phyloP scores from a whole-genome alignment of 2,797 vertebrate species.

The Philypnodon macrostomus region DNA sequence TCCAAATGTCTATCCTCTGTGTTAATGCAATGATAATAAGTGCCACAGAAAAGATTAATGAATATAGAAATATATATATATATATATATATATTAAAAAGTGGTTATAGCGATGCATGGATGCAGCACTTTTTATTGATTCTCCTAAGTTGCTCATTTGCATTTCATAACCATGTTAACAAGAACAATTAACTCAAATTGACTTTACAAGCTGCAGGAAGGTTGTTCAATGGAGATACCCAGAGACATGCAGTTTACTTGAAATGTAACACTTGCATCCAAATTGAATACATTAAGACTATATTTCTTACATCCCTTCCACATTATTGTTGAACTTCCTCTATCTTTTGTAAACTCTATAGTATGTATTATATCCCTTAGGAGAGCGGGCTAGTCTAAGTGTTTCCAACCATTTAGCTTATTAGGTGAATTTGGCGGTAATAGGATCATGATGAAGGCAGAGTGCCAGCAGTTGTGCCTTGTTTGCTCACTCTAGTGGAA shows the following conservation, averaged over 20 bases:
- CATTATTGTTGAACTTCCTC: not conserved
- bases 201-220: not conserved
- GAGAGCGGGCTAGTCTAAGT: not conserved
- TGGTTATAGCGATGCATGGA: too few relatives aligned
- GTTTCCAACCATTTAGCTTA: constrained; percentile 33
- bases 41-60: too few relatives aligned
- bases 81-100: too few relatives aligned
- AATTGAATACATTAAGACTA: not conserved
- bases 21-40: too few relatives aligned
- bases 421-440: constrained; percentile 31
- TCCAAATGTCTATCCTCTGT: too few relatives aligned
- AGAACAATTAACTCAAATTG: not conserved
- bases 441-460: constrained; percentile 27
- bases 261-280: not conserved
- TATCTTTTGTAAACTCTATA: constrained; percentile 12
- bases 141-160: not conserved
- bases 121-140: not conserved
- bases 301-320: constrained; percentile 1
- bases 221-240: not conserved
- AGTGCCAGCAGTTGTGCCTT: constrained; percentile 18
- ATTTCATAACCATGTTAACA: not conserved
- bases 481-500: constrained; percentile 37
- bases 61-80: too few relatives aligned
- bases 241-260: not conserved
- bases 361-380: not conserved